Base-by-base conservation (phyloP, 2,888 invertebrate genomes). In the Mantis religiosa region DNA sequence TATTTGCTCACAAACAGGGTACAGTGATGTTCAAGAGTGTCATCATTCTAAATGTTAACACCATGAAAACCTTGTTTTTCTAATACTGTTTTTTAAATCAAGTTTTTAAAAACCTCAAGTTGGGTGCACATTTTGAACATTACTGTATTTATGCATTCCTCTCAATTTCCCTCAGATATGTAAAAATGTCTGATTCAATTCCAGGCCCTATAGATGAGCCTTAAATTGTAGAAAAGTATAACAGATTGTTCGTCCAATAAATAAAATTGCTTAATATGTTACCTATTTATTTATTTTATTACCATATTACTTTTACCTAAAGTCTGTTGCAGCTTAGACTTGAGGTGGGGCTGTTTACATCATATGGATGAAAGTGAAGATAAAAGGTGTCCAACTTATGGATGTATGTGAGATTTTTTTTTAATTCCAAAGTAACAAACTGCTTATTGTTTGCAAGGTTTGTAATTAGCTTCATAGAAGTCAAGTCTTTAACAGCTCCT, bases 191-290 rank as follows among this genome's bases (percentile, higher is more conserved):
- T 71, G 54, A 71, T 71, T 71, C 54, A 71, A 71, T 71, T 71
- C 54, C 54, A 71, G 54, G 54, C 54, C 54, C 54, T 71, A 71
- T 71, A 71, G 54, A 71, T 8, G 54, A 71, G 54, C 54, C 54
- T 71, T 1, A 71, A 71, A 71, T 87, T 87, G 87, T 87, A 82
- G 82, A 82, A 82, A 82, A 87, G 12, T 81, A 87, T n/a, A 28
- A 27, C 14, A 87, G 30, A 81, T 82, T 87, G 20, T 87, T 87
- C 82, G 27, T 87, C 87, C 81, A 87, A 87, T 87, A 87, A 87
- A 87, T n/a, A 87, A 81, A 87, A 28, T 81, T 87, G 87, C 87
- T 87, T 87, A 87, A 71, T 71, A 71, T 71, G 54, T 71, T 71
- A 30, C 30, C 30, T 30, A 71, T 28, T 30, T 84, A 4, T 84